phyloP scores from a whole-genome alignment of 2,888 invertebrate genomes.

The Barypeithes pellucidus region DNA sequence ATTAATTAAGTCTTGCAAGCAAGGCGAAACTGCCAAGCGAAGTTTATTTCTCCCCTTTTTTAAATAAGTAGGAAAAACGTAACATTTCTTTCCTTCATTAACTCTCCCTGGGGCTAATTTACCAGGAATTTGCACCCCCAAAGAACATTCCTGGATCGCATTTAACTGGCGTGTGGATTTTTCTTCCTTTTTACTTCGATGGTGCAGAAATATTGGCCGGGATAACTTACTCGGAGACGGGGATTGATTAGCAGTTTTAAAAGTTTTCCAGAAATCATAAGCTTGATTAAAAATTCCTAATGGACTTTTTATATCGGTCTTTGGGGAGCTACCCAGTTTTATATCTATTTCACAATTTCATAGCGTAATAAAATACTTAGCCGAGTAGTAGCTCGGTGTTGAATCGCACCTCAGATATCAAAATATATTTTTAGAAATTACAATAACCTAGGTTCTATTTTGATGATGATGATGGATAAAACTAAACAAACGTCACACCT shows the following conservation, averaged over 20 bases:
- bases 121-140: conserved; percentile 70
- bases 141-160: conserved; percentile 68
- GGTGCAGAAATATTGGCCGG: conserved; percentile 58
- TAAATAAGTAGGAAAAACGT: conserved; percentile 71
- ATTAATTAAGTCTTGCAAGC: conserved; percentile 70
- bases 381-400: too few species aligned
- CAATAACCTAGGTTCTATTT: too few species aligned
- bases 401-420: too few species aligned
- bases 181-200: conserved; percentile 60
- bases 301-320: conserved; percentile 58
- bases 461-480: too few species aligned
- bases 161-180: conserved; percentile 61
- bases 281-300: conserved; percentile 67
- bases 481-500: too few species aligned
- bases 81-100: conserved; percentile 72
- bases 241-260: conserved; percentile 66
- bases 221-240: conserved; percentile 54
- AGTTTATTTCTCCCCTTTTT: conserved; percentile 62
- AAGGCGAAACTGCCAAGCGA: conserved; percentile 59
- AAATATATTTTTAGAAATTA: too few species aligned
- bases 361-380: conserved; percentile 19
- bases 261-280: conserved; percentile 58
- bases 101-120: conserved; percentile 71
- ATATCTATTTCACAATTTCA: conserved; percentile 45
- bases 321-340: conserved; percentile 40